Evolutionary conservation across 1,140 invertebrate genomes (phyloP).

Genomic region (Hylaeus anthracinus): DNA sequence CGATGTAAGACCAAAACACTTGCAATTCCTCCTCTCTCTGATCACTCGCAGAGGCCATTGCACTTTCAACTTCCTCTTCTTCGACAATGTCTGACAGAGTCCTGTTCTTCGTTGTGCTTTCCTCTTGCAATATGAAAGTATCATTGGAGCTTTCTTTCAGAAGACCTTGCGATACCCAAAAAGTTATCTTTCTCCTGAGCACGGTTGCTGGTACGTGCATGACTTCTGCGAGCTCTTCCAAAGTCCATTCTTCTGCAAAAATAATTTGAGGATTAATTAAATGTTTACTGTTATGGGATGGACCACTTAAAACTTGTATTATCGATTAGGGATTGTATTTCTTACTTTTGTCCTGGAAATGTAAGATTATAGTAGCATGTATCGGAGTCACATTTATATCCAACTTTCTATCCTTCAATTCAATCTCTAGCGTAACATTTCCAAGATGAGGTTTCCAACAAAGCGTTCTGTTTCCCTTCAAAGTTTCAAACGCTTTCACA

Average conservation of each 20-base stretch:
- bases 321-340: not conserved
- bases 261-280: not conserved
- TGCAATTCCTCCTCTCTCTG: conserved; percentile 96
- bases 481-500: conserved; percentile 94
- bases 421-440: conserved; percentile 94
- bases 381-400: conserved; percentile 94
- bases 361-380: conserved; percentile 96
- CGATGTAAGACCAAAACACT: conserved; percentile 98
- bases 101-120: conserved; percentile 81
- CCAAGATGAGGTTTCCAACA: conserved; percentile 97
- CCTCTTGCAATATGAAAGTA: conserved; percentile 90
- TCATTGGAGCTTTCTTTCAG: conserved; percentile 89
- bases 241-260: conserved; percentile 87
- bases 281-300: not conserved
- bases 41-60: conserved; percentile 95
- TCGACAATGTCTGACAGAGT: conserved; percentile 86
- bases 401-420: conserved; percentile 91
- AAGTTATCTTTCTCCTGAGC: conserved; percentile 91
- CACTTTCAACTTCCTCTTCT: conserved; percentile 95
- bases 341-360: conserved; percentile 94
- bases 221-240: conserved; percentile 91
- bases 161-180: conserved; percentile 95
- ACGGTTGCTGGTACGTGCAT: conserved; percentile 93
- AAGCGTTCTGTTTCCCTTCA: conserved; percentile 96
- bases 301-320: no score